Percentiles rank a stretch among this genome's conserved stretches.
Conservation (phyloP, 2,113 vertebrate species). For the Anseranas semipalmata region DNA sequence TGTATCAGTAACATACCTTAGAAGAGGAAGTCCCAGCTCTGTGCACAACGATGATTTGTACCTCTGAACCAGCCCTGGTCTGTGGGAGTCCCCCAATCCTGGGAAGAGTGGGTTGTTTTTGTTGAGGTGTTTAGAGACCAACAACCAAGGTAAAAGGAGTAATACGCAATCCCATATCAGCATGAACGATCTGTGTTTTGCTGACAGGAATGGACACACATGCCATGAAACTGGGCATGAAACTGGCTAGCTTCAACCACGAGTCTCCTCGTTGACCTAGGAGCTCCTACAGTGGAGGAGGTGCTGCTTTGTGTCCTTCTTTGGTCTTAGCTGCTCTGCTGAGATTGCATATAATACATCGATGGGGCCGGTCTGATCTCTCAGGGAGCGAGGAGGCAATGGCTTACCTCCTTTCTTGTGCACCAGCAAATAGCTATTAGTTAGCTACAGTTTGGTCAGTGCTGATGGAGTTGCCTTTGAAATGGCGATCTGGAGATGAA, state of each 20-base stretch:
- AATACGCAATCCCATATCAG: accelerated
- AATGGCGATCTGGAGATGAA: neutral
- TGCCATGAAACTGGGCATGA: neutral
- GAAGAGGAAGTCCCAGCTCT: neutral
- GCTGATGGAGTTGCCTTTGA: neutral
- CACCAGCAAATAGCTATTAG: neutral
- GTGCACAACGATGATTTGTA: neutral
- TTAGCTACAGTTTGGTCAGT: neutral
- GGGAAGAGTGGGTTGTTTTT: neutral
- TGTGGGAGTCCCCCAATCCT: neutral
- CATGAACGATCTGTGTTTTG: neutral
- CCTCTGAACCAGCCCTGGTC: neutral
- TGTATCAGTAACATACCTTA: neutral
- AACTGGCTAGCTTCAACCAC: neutral
- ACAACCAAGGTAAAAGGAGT: neutral
- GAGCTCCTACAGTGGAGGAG: neutral
- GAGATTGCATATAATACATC: accelerated
- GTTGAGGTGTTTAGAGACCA: neutral
- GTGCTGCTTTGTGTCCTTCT: neutral
- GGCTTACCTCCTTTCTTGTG: neutral
- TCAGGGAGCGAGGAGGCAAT: neutral
- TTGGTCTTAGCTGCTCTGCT: neutral
- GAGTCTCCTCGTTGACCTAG: neutral
- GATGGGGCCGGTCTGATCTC: neutral
- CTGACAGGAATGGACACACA: neutral